Evolutionary conservation across 1,140 invertebrate species (phyloP), one percentile per base, ranked within the genome.

Genomic region (Penaeus vannamei): DNA sequence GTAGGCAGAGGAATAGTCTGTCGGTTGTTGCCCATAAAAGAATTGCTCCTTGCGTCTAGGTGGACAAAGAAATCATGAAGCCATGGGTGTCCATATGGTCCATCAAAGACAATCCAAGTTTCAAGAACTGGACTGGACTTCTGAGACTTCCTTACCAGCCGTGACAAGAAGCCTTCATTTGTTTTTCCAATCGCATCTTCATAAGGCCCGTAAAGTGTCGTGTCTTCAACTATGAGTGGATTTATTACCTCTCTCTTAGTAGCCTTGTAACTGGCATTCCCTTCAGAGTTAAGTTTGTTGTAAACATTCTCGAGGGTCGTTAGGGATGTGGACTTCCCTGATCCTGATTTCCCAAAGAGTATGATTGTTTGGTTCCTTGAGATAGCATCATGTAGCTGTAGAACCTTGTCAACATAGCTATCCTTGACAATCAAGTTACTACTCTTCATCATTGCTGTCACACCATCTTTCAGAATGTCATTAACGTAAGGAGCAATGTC

Each of bases 241-340:
- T 64, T 89, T 23, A 89, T 69, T 19, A 80, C 60, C 23, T 84
- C 87, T 22, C 62, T 36, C n/a, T 64, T 77, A 32, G 82, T 84
- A 32, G 32, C n/a, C 46, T 66, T 89, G 26, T 60, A 85, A 61
- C 61, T 83, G 64, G 60, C 32, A 53, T 89, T 84, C 10, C 82
- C 82, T 53, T 84, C 69, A 17, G 32, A 32, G 29, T 80, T 77
- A 17, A 89, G 76, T 20, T 36, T 84, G 29, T 72, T 83, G n/a
- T 64, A 80, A 22, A 83, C 29, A 12, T 20, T 69, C 12, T 89
- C 60, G 12, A 89, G 32, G 7, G 84, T 12, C 36, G 53, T 77
- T 14, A 89, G 53, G 12, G 82, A 77, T 7, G 87, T 89, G 7
- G 87, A 89, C 79, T 89, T 89, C 23, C 87, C 87, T 26, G 87